Conservation (phyloP, 2,113 vertebrate species). For the Odontophorus gujanensis region DNA sequence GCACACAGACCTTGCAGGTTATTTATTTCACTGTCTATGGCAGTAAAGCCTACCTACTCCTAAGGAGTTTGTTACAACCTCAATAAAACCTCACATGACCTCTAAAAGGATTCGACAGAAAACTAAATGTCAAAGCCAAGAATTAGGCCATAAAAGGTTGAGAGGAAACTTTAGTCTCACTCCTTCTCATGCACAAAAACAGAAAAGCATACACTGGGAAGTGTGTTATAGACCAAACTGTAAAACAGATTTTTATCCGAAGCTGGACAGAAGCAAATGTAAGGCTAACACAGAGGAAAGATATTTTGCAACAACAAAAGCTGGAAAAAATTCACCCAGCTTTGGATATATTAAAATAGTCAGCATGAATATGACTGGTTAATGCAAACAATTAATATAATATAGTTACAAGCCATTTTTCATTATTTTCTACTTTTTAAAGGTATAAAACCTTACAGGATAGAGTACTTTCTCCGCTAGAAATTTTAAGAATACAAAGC, state of each 20-base stretch:
- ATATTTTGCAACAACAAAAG: neutral
- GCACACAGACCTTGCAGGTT: neutral
- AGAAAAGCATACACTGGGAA: neutral
- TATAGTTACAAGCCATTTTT: neutral
- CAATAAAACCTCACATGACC: neutral
- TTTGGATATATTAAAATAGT: neutral
- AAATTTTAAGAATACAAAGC: neutral
- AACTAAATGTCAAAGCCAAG: neutral
- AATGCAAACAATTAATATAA: neutral
- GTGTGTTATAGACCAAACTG: neutral
- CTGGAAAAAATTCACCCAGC: neutral
- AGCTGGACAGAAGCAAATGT: neutral
- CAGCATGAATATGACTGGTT: neutral
- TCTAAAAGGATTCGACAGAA: neutral
- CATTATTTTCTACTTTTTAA: neutral
- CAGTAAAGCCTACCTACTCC: neutral
- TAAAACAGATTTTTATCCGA: neutral
- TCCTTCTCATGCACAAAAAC: rapidly evolving
- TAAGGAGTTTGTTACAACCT: neutral
- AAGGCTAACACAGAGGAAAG: neutral
- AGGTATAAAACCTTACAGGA: neutral
- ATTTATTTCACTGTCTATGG: neutral
- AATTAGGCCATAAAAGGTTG: rapidly evolving
- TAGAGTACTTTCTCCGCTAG: neutral
- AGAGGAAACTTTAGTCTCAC: neutral